Evolutionary conservation across 2,888 invertebrate species (phyloP).

Genomic region (Achlya flavicornis): DNA sequence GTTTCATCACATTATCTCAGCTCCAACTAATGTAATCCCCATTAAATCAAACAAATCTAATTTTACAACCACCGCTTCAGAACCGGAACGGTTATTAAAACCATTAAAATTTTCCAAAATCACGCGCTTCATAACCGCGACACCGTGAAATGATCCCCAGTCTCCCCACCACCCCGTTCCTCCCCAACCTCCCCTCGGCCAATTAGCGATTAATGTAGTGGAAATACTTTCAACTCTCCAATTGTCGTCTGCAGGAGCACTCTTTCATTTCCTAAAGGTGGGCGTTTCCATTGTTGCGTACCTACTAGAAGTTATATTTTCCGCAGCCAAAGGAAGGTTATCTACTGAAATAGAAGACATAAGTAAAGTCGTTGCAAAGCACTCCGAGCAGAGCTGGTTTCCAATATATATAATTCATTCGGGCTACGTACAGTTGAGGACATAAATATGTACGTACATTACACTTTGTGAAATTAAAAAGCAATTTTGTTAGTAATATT

Average conservation of each 20-base stretch:
- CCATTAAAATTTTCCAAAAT: constrained; percentile 24
- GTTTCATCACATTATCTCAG: no score
- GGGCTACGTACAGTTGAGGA: no score
- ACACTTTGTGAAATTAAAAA: no score
- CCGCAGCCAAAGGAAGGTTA: no score
- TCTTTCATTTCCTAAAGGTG: constrained; percentile 50
- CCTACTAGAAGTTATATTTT: no score
- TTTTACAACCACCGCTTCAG: constrained; percentile 19
- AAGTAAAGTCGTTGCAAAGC: no score
- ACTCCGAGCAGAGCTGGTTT: no score
- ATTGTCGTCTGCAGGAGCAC: constrained; percentile 42
- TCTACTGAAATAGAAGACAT: no score
- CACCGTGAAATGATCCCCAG: background rate
- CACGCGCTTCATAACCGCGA: background rate
- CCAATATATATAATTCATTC: no score
- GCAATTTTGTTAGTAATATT: no score
- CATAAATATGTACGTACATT: no score
- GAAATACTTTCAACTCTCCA: constrained; percentile 49
- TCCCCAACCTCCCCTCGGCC: constrained; percentile 28
- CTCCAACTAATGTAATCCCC: background rate
- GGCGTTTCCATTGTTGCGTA: constrained; percentile 24
- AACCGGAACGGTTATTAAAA: constrained; percentile 37
- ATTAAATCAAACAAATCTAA: constrained; percentile 23
- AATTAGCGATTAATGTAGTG: constrained; percentile 70
- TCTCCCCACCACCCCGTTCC: constrained; percentile 15